Percentiles rank a stretch among this genome's conserved stretches.
Evolutionary conservation across 2,797 vertebrate species (phyloP).

Genomic region (Gymnothorax javanicus): DNA sequence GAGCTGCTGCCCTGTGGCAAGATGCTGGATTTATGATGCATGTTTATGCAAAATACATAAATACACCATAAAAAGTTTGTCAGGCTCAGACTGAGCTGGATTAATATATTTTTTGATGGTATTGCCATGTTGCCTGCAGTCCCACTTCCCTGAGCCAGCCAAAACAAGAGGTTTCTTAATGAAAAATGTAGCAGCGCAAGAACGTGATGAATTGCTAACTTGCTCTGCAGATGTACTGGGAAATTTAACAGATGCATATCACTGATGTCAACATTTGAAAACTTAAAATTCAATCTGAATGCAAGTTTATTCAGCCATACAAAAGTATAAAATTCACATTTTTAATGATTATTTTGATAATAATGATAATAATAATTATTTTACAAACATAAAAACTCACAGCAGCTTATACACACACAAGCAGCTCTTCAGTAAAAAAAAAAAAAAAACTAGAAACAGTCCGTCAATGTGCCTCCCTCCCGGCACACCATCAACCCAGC

Average conservation of each 20-base stretch:
- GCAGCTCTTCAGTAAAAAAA: neutral
- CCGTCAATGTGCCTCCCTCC: neutral
- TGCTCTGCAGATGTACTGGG: neutral
- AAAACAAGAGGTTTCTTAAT: constrained; percentile 12
- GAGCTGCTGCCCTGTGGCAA: neutral
- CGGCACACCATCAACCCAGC: neutral
- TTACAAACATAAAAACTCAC: neutral
- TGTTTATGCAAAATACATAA: neutral
- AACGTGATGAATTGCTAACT: constrained; percentile 7
- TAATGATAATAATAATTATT: no score
- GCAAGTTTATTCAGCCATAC: constrained; percentile 12
- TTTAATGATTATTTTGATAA: neutral
- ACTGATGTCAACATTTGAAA: neutral
- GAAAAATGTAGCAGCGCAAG: neutral
- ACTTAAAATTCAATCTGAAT: neutral
- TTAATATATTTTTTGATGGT: neutral
- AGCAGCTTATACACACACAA: neutral
- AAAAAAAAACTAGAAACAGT: neutral
- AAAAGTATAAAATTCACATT: neutral
- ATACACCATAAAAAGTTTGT: neutral
- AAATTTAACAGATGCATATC: neutral
- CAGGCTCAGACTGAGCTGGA: neutral
- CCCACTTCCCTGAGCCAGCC: neutral
- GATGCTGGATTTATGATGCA: neutral
- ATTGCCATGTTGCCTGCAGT: constrained; percentile 25